Evolutionary conservation across 2,797 vertebrate genomes (phyloP).

Genomic region (Megaceryle alcyon): DNA sequence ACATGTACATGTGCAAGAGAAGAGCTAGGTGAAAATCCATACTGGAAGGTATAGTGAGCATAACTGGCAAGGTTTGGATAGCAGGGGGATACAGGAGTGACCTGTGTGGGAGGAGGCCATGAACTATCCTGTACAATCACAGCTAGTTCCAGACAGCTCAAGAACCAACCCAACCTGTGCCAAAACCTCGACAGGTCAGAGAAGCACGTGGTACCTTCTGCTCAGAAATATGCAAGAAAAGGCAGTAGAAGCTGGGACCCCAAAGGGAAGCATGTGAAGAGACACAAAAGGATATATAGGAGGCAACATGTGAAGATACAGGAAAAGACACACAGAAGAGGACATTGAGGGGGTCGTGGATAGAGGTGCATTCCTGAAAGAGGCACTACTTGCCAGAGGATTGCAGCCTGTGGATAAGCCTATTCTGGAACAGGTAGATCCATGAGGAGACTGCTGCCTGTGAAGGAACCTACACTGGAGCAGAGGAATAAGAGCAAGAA

Average conservation of each 20-base stretch:
- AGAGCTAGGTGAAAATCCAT: neutral
- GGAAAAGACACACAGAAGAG: neutral
- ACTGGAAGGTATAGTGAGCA: neutral
- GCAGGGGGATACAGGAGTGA: neutral
- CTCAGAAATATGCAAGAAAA: neutral
- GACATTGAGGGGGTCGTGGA: fast-evolving
- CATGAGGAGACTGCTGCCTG: neutral
- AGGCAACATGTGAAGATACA: neutral
- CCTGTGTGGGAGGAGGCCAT: neutral
- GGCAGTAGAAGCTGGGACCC: neutral
- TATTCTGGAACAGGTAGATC: neutral
- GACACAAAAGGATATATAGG: neutral
- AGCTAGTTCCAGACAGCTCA: neutral
- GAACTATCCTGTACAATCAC: neutral
- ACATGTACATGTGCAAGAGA: neutral
- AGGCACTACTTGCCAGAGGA: neutral
- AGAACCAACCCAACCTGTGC: neutral
- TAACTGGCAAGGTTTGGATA: neutral
- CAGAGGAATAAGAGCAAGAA: neutral
- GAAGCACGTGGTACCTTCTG: neutral
- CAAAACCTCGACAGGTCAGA: neutral
- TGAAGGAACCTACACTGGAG: neutral
- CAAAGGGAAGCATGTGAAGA: neutral
- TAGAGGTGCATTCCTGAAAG: neutral
- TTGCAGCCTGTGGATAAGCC: neutral